These are phyloP conservation scores for Cydia pomonella DNA, from an alignment of 1,140 invertebrate genomes.

Conservation along the genomic window DNA sequence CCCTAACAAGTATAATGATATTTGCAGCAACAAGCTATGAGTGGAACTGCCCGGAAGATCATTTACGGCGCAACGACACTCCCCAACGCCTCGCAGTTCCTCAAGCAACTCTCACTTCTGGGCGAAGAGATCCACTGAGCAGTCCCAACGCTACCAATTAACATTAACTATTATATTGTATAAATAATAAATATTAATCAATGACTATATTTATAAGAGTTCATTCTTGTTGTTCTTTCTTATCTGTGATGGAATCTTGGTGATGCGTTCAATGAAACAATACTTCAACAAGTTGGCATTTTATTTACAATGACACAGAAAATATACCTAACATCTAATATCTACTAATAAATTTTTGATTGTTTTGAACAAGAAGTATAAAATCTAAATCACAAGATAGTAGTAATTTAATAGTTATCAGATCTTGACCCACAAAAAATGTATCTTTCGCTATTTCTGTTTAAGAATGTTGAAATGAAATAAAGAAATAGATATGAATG, in stretches of 20 bases:
- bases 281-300: slow-evolving; percentile 80
- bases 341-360: slow-evolving; percentile 77
- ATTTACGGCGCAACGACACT: slow-evolving; percentile 97
- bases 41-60: slow-evolving; percentile 88
- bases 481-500: slow-evolving; percentile 36
- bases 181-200: slow-evolving; percentile 34
- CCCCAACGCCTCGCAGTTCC: slow-evolving; percentile 94
- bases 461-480: slow-evolving; percentile 44
- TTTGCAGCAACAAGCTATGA: slow-evolving; percentile 86
- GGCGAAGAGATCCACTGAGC: slow-evolving; percentile 86
- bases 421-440: slow-evolving; percentile 56
- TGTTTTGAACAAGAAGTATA: slow-evolving; percentile 80
- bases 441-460: slow-evolving; percentile 39
- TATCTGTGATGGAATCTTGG: slow-evolving; percentile 35
- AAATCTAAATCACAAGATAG: slow-evolving; percentile 80
- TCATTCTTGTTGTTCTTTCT: slow-evolving; percentile 18
- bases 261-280: slow-evolving; percentile 61
- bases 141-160: slow-evolving; percentile 50
- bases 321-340: slow-evolving; percentile 80
- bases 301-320: slow-evolving; percentile 81
- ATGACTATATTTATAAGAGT: slow-evolving; percentile 17
- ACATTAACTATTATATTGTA: slow-evolving; percentile 24
- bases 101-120: slow-evolving; percentile 92
- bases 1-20: slow-evolving; percentile 33
- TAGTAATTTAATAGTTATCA: slow-evolving; percentile 71